Conservation (phyloP, 2,888 invertebrate species). For the Peribatodes rhomboidaria region DNA sequence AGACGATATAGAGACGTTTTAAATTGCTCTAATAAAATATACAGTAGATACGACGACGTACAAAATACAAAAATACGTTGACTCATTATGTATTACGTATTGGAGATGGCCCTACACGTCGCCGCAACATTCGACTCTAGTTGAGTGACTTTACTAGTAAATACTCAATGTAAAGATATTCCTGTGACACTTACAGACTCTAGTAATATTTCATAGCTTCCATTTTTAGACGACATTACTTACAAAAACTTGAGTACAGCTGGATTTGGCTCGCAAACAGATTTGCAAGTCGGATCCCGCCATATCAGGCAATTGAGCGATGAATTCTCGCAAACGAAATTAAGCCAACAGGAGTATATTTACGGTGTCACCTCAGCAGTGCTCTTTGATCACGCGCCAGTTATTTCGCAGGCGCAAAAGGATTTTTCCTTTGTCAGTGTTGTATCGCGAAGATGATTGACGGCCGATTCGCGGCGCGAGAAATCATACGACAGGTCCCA, state of each 20-base stretch:
- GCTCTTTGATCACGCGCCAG: slow-evolving; percentile 76
- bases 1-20: too few relatives aligned
- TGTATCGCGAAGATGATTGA: slow-evolving; percentile 81
- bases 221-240: slow-evolving; percentile 41
- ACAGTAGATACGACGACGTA: too few relatives aligned
- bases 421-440: slow-evolving; percentile 84
- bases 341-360: slow-evolving; percentile 77
- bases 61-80: too few relatives aligned
- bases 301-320: slow-evolving; percentile 56
- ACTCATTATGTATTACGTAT: too few relatives aligned
- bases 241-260: slow-evolving; percentile 38
- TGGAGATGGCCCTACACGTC: too few relatives aligned
- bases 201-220: slow-evolving; percentile 34
- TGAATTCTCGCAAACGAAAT: slow-evolving; percentile 71
- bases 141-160: too few relatives aligned
- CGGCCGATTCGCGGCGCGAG: slow-evolving; percentile 78
- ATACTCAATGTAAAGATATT: slow-evolving; percentile 16
- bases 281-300: slow-evolving; percentile 49
- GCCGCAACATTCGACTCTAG: too few relatives aligned
- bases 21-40: too few relatives aligned
- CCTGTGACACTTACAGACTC: slow-evolving; percentile 18
- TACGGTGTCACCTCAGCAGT: slow-evolving; percentile 65
- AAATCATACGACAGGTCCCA: slow-evolving; percentile 57
- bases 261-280: slow-evolving; percentile 37
- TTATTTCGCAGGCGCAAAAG: slow-evolving; percentile 72